These are phyloP conservation scores for Anagyrus pseudococci DNA, from an alignment of 2,888 invertebrate species.

Conservation along the genomic window DNA sequence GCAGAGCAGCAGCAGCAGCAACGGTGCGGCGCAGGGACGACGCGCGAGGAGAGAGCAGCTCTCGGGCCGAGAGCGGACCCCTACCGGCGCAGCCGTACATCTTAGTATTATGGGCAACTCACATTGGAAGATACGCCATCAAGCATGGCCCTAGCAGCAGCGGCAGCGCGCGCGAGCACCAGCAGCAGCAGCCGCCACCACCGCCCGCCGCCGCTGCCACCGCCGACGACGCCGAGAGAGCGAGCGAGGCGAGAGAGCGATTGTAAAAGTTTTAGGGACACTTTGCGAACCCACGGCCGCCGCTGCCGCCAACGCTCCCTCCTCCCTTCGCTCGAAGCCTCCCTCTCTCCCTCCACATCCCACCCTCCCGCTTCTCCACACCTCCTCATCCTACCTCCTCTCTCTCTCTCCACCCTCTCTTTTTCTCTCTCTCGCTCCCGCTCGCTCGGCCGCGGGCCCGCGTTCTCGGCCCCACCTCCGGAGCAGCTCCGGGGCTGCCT, in stretches of 20 bases:
- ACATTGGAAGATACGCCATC: slow-evolving; percentile 73
- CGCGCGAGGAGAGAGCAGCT: slow-evolving; percentile 23
- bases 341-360: slow-evolving; percentile 44
- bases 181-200: slow-evolving; percentile 49
- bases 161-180: slow-evolving; percentile 60
- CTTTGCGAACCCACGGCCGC: slow-evolving; percentile 60
- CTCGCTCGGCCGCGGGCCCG: too few relatives aligned
- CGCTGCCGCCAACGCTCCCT: slow-evolving; percentile 48
- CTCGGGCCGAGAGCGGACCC: slow-evolving; percentile 55
- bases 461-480: too few relatives aligned
- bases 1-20: too few relatives aligned
- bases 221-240: slow-evolving; percentile 49
- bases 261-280: slow-evolving; percentile 72
- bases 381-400: slow-evolving; percentile 52
- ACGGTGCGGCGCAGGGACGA: slow-evolving; percentile 50
- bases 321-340: slow-evolving; percentile 31
- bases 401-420: slow-evolving; percentile 31
- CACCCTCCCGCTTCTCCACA: not conserved
- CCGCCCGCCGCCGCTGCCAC: too few relatives aligned
- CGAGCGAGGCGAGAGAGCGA: slow-evolving; percentile 64
- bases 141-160: slow-evolving; percentile 65
- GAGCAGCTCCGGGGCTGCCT: too few relatives aligned
- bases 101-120: slow-evolving; percentile 71
- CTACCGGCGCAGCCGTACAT: slow-evolving; percentile 70
- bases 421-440: slow-evolving; percentile 34